Evolutionary conservation across 1,140 invertebrate genomes (phyloP), one percentile per base, ranked within the genome.

Genomic region (Homarus americanus): DNA sequence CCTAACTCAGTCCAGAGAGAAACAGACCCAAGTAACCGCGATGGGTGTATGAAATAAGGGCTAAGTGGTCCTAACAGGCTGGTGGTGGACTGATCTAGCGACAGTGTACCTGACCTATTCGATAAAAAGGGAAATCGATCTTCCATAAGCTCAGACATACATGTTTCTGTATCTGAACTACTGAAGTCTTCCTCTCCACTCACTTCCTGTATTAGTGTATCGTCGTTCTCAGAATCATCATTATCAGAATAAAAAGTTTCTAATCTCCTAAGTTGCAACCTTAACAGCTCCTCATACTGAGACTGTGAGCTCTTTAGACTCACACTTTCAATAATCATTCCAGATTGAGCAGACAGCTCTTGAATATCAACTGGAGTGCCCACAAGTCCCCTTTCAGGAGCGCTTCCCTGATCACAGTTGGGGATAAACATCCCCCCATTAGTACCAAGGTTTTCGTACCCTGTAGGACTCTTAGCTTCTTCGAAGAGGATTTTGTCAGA

Each of bases 401-500:
- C 53, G 5, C 17, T 58, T 4, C 3, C 20, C 53, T 58, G 53
- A 69, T 69, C 10, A 28, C 63, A 28, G 63, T 69, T 28, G 28
- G 28, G n/a, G 5, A 32, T 34, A 32, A 2, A 69, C n/a, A 7
- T 32, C 10, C 24, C n/a, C 12, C 4, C 63, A 28, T 32, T 69
- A 69, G 5, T 69, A 69, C 24, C n/a, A 78, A 80, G n/a, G 40
- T 85, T 40, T 34, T 49, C 88, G 49, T 78, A 91, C 92, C 92
- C 92, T 63, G 76, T 73, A 66, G 41, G 40, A 41, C 89, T 91
- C 73, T 86, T 91, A 32, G 89, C 49, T 53, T 92, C 92, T 86
- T 92, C 92, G 38, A 92, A 89, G 73, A 91, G 89, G 72, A 92
- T 80, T 49, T 88, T 86, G 49, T 92, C 96, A 34, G 97, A 97